These are phyloP conservation scores for Vireo griseus DNA, from an alignment of 2,797 vertebrate genomes.

Conservation along the genomic window DNA sequence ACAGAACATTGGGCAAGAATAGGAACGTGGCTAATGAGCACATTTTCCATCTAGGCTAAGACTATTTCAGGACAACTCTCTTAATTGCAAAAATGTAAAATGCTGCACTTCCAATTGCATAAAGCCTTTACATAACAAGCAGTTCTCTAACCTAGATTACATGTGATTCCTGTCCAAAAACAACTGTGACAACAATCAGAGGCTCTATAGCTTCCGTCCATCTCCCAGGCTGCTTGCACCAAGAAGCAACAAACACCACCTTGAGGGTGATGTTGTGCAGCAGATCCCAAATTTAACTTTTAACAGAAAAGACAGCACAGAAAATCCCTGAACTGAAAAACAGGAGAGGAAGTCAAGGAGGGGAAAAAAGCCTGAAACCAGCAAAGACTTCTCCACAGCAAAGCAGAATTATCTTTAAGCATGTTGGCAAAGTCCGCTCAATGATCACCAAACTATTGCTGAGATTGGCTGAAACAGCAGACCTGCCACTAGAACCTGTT, in stretches of 20 bases:
- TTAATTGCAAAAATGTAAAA: conserved; percentile 23
- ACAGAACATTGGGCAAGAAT: neutral
- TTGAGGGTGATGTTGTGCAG: neutral
- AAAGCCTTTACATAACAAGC: conserved; percentile 20
- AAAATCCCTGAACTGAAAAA: neutral
- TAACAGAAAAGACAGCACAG: neutral
- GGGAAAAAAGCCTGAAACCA: neutral
- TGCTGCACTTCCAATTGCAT: neutral
- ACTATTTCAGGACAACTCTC: conserved; percentile 18
- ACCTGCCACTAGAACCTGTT: neutral
- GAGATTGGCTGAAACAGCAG: neutral
- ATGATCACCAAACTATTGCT: neutral
- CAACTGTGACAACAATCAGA: neutral
- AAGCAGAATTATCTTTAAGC: neutral
- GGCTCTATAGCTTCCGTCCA: neutral
- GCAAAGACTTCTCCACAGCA: neutral
- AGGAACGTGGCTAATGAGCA: conserved; percentile 8
- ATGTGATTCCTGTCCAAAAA: neutral
- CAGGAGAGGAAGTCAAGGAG: neutral
- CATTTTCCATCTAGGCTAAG: conserved; percentile 19
- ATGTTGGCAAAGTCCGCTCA: neutral
- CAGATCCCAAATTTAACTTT: neutral
- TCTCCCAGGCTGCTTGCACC: neutral
- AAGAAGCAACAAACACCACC: neutral
- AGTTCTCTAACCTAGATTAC: neutral